Base-by-base conservation (phyloP, 2,888 invertebrate species). In the Leucozona laternaria region DNA sequence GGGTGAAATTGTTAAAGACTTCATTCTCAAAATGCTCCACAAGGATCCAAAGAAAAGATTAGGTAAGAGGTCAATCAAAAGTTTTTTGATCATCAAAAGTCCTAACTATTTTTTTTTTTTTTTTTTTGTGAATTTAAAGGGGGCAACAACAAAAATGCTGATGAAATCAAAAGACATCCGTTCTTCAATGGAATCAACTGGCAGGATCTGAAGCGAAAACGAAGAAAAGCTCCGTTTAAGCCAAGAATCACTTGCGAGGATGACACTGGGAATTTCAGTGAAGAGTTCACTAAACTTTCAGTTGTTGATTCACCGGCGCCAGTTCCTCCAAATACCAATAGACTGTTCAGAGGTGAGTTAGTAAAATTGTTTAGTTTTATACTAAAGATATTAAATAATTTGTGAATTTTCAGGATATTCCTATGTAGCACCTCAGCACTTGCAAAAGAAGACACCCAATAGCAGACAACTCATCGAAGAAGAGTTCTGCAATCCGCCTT, bases 241-340 rank as follows among this genome's bases (percentile, higher is more conserved):
- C 99, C 99, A n/a, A 94, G 95, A 78, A 96, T 99, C 72, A 93
- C 94, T 88, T 95, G 96, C 92, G 98, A 98, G 92, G 94, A 97
- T 86, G 99, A 99, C 93, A 97, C 98, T 15, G 97, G 97, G 91
- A 98, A 99, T 94, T 99, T 99, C 93, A 97, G 98, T 57, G 97
- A 97, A 88, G 99, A 99, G 93, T 99, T 99, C 93, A 99, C 99
- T 0, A 95, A 96, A 90, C 97, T 98, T 96, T 95, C 95, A 68
- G 96, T 98, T 8, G 96, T 97, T 0, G 98, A 98, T 93, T 98
- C 98, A 6, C 98, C 98, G 0, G 97, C 97, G 20, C 95, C 97
- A 83, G 95, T 97, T 75, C 98, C 98, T 48, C 95, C 95, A 55
- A 96, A 97, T 90, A 95, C 95, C 90, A 97, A 97, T 90, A 97